Evolutionary conservation across 2,113 vertebrate species (phyloP).

Genomic region (Mormyrus iriodes): DNA sequence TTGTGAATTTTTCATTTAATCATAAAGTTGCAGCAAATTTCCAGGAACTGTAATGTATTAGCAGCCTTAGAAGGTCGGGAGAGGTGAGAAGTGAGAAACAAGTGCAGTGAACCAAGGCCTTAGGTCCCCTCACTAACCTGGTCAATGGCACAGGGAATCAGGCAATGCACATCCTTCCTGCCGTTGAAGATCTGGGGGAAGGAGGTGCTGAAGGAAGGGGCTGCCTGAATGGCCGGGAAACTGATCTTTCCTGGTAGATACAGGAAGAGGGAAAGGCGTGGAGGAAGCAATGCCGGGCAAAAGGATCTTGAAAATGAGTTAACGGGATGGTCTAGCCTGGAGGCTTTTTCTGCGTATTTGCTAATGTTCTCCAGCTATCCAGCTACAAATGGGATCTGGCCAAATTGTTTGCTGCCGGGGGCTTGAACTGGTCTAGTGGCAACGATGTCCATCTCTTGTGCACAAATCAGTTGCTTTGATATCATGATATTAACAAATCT

Average conservation of each 20-base stretch:
- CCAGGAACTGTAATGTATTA: background rate
- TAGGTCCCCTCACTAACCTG: conserved; percentile 66
- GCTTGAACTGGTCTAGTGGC: background rate
- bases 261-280: background rate
- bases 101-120: background rate
- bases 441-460: background rate
- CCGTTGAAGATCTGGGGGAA: conserved; percentile 88
- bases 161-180: conserved; percentile 81
- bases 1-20: background rate
- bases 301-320: background rate
- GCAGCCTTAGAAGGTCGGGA: background rate
- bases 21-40: background rate
- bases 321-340: background rate
- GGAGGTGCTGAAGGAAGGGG: conserved; percentile 89
- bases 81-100: background rate
- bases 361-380: background rate
- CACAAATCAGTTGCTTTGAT: background rate
- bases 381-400: background rate
- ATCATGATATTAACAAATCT: background rate
- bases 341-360: background rate
- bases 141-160: conserved; percentile 95
- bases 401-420: background rate
- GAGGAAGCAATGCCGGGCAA: background rate
- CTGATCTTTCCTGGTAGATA: conserved; percentile 83
- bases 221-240: conserved; percentile 93